Base-by-base conservation (phyloP, 2,888 invertebrate genomes). In the Danaus chrysippus region DNA sequence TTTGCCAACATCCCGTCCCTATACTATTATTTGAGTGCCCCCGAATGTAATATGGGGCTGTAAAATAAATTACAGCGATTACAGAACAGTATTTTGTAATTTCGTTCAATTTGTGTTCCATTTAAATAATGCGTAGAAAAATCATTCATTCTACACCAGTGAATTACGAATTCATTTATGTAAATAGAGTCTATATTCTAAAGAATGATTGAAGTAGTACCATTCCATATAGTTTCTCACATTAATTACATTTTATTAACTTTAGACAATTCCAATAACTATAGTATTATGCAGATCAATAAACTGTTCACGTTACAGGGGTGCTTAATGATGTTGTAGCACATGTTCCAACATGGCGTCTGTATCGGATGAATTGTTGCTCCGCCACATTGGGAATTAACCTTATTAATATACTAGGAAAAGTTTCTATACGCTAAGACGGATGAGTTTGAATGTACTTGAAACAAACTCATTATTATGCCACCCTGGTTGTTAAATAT, bases 21-120 rank as follows among this genome's bases (percentile, higher is more conserved):
- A 73, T 75, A 77, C 76, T 78, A 75, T 75, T 73, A 75, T 75
- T 73, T 70, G 68, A 70, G 73, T 76, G 70, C 70, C 69, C 73
- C 68, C 59, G 63, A 58, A 69, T 66, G 70, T 68, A 63, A 67
- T 69, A 59, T 63, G 56, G 58, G 55, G 57, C 62, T 61, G 57
- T 66, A 63, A 66, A 61, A 55, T 66, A 66, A 59, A 66, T 64
- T 64, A 66, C 62, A 34, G 59, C 19, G 54, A 56, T 63, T 63
- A 59, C 56, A 23, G 54, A 56, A 42, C 54, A 62, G 54, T 43
- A 53, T 61, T 63, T 54, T 54, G 61, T 61, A 56, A 59, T 61
- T 46, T 56, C 56, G 23, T 46, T 17, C 42, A 56, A 60, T 42
- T 42, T 49, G 49, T 15, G 49, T 49, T 49, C 17, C 49, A 49